Conservation (phyloP, 1,140 invertebrate genomes). For the Melanaphis sacchari region DNA sequence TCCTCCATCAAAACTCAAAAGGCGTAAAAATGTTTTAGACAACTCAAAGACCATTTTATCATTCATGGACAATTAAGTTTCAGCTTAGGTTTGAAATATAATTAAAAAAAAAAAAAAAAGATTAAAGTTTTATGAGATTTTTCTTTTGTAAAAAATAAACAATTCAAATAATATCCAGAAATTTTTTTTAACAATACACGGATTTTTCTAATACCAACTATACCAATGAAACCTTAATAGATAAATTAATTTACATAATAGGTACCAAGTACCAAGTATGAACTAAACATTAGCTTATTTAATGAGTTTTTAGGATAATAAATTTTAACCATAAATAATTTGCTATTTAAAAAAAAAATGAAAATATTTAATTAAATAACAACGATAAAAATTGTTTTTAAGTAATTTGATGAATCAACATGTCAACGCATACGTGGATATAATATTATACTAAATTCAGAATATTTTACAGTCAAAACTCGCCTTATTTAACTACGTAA, state of each 20-base stretch:
- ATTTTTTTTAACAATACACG: background rate
- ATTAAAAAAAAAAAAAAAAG: background rate
- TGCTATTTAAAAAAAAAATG: background rate
- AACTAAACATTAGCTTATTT: background rate
- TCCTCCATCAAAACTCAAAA: background rate
- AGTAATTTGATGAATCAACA: background rate
- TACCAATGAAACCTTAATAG: background rate
- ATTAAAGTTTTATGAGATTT: constrained; percentile 24
- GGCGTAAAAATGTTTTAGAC: constrained; percentile 21
- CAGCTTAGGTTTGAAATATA: background rate
- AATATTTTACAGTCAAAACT: background rate
- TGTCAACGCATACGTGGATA: too few species aligned
- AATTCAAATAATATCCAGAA: background rate
- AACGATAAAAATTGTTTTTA: background rate
- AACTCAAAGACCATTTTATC: constrained; percentile 2
- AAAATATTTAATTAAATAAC: background rate
- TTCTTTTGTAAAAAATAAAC: background rate
- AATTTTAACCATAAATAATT: too few species aligned
- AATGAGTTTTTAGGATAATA: background rate
- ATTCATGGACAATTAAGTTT: constrained; percentile 15
- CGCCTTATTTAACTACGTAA: background rate
- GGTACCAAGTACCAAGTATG: background rate
- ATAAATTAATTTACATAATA: background rate
- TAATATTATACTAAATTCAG: too few species aligned
- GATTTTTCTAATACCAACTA: background rate